Evolutionary conservation across 2,113 vertebrate species (phyloP).

Genomic region (Cariama cristata): DNA sequence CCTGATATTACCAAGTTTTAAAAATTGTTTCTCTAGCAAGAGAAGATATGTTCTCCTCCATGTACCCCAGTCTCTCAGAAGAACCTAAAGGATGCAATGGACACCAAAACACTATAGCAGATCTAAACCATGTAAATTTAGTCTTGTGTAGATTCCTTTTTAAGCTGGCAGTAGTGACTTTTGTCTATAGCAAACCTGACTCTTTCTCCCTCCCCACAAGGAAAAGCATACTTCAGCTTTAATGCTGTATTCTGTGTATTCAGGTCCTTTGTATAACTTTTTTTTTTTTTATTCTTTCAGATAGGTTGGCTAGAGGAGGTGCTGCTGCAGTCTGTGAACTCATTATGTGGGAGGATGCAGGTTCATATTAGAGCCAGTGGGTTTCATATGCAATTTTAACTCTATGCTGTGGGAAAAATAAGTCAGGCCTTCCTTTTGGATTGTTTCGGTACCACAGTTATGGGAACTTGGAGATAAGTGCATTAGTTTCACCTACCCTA

Average conservation of each 20-base stretch:
- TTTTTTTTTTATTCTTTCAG: not conserved
- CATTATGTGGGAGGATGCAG: not conserved
- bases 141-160: not conserved
- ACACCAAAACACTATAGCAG: not conserved
- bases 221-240: not conserved
- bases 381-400: not conserved
- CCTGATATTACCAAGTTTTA: not conserved
- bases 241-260: not conserved
- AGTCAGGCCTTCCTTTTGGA: not conserved
- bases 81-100: not conserved
- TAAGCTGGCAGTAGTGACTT: not conserved
- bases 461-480: not conserved
- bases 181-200: not conserved
- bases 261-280: not conserved
- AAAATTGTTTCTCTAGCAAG: not conserved
- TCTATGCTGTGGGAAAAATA: not conserved
- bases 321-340: not conserved
- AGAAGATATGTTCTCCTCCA: not conserved
- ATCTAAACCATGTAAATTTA: not conserved
- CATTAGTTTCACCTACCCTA: not conserved
- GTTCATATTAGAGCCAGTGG: not conserved
- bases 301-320: not conserved
- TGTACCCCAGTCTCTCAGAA: not conserved
- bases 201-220: not conserved
- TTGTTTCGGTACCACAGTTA: not conserved